These are phyloP conservation scores for Aleiodes leptofemur DNA, from an alignment of 2,888 invertebrate species.

Conservation along the genomic window DNA sequence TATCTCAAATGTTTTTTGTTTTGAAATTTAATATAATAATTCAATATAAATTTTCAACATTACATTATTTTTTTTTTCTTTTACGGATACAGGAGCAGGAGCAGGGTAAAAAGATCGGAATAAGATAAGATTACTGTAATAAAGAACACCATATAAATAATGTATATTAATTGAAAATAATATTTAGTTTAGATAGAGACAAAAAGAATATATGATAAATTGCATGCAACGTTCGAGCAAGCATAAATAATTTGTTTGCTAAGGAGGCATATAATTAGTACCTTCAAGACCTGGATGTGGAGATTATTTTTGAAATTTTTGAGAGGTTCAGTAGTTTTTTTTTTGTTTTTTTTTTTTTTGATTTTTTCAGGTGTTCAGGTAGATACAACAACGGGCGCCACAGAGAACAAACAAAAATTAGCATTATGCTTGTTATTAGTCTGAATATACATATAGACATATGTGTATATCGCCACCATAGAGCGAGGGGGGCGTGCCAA, in stretches of 20 bases:
- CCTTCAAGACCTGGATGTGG: constrained; percentile 75
- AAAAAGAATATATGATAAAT: constrained; percentile 54
- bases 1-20: constrained; percentile 49
- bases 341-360: constrained; percentile 61
- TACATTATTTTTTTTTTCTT: neutral
- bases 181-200: constrained; percentile 49
- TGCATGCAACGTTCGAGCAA: constrained; percentile 70
- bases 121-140: constrained; percentile 39
- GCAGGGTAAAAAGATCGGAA: constrained; percentile 11
- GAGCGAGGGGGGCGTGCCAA: too few relatives aligned
- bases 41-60: constrained; percentile 26
- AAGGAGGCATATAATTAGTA: constrained; percentile 73
- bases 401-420: constrained; percentile 75
- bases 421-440: constrained; percentile 74
- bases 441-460: constrained; percentile 43
- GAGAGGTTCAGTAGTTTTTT: constrained; percentile 74
- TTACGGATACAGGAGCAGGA: constrained; percentile 23
- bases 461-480: constrained; percentile 2
- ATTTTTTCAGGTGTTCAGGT: constrained; percentile 72
- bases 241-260: constrained; percentile 59
- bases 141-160: constrained; percentile 52
- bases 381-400: constrained; percentile 75
- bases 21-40: constrained; percentile 49
- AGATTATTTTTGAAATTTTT: constrained; percentile 72
- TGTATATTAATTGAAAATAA: constrained; percentile 51